These are phyloP conservation scores for Panonychus citri DNA, from an alignment of 1,140 invertebrate genomes.

Conservation along the genomic window DNA sequence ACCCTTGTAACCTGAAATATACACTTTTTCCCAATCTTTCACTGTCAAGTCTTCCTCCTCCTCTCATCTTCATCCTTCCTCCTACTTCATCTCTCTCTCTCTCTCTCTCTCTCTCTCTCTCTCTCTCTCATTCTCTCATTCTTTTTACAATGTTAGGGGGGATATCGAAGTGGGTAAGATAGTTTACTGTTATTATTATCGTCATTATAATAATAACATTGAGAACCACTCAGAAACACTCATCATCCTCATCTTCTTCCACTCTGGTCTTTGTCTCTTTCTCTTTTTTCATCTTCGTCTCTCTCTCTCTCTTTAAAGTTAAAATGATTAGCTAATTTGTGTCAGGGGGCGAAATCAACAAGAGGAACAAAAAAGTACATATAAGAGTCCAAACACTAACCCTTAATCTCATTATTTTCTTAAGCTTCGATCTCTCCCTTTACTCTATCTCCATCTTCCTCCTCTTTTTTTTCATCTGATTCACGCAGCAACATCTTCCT, in stretches of 20 bases:
- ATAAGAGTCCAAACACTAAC: neutral
- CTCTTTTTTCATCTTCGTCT: neutral
- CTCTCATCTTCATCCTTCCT: neutral
- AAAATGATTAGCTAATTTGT: neutral
- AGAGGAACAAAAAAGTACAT: neutral
- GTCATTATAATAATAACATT: too few relatives aligned
- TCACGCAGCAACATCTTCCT: too few relatives aligned
- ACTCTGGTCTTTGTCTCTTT: neutral
- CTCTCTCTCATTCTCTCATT: constrained; percentile 6
- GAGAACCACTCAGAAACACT: too few relatives aligned
- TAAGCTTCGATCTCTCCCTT: neutral
- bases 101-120: constrained; percentile 5
- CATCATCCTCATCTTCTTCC: neutral
- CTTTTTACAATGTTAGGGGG: too few relatives aligned
- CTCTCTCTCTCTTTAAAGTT: neutral
- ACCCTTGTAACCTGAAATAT: neutral
- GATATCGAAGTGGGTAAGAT: too few relatives aligned
- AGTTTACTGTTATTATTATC: too few relatives aligned
- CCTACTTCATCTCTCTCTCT: neutral
- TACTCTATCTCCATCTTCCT: neutral
- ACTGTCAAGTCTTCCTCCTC: neutral
- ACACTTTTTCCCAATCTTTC: neutral
- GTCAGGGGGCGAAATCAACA: neutral
- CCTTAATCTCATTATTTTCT: neutral
- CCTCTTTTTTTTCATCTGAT: too few relatives aligned